phyloP scores from a whole-genome alignment of 2,797 vertebrate species.

The Telmatherina bonti region DNA sequence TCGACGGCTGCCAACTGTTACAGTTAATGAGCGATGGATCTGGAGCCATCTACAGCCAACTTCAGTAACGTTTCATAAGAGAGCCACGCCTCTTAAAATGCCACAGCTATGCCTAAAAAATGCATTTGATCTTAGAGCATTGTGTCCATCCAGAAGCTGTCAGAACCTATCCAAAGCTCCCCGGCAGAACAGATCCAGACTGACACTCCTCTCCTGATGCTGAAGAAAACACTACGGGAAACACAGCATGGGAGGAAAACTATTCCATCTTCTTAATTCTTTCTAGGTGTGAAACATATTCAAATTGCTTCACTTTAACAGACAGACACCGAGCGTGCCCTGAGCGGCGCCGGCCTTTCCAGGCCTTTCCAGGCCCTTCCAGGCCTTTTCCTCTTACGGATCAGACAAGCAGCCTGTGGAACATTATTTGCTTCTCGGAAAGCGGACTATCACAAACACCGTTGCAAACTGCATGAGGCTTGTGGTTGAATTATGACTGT shows the following conservation, averaged over 20 bases:
- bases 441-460: not conserved
- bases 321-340: not conserved
- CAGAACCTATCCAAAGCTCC: conserved; percentile 8
- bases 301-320: conserved; percentile 1
- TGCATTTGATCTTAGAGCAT: conserved; percentile 5
- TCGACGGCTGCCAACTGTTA: not conserved
- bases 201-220: conserved; percentile 11
- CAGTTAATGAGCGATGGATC: conserved; percentile 6
- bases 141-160: conserved; percentile 30
- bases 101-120: conserved; percentile 2
- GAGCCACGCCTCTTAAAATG: not conserved
- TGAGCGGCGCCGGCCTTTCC: not conserved
- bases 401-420: not conserved
- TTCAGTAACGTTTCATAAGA: not conserved
- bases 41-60: not conserved
- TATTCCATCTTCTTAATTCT: conserved; percentile 8
- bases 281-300: not conserved
- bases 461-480: not conserved
- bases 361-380: no score
- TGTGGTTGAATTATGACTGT: conserved; percentile 18
- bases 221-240: conserved; percentile 12
- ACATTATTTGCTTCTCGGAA: not conserved
- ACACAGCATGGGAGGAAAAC: conserved; percentile 4
- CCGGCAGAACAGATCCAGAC: not conserved
- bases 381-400: not conserved